Evolutionary conservation across 2,797 vertebrate species (phyloP), one percentile per base, ranked within the genome.

Genomic region (Brachyalestes nurse): DNA sequence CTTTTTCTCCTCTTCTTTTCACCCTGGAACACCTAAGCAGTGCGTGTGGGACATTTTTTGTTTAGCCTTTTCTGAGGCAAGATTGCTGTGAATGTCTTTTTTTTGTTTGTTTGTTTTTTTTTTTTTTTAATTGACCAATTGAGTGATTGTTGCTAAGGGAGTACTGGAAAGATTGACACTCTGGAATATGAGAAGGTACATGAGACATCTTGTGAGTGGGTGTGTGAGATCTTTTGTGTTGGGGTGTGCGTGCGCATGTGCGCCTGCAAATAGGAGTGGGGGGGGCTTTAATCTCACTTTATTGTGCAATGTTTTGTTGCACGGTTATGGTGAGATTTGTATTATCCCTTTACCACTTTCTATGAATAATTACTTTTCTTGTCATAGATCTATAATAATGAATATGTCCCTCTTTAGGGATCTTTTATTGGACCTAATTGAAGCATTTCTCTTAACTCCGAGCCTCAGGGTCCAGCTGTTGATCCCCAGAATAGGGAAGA

Each of bases 1-100:
- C 91, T 93, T 91, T 88, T 92, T 85, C 89, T 92, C 69, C 86
- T 93, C 89, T 89, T 92, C 90, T 92, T 92, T 92, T 90, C 90
- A 90, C 91, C 90, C 91, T 93, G 92, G 92, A 79, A 72, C 72
- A 78, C 80, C 93, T 92, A 81, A 38, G 72, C 77, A 80, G 64
- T 47, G 78, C 62, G 73, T 82, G 66, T 70, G 67, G 62, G 62
- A 65, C 62, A 6, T 40, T 16, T 62, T 64, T 55, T 38, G 57
- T 71, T 75, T 71, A 55, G 62, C 62, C 76, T 79, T 19, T 51
- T 55, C 55, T 60, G 42, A 72, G 47, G 75, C 13, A 17, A 76
- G 65, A 61, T 58, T 72, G 73, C 78, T 75, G 75, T 70, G 71
- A 77, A 77, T 66, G 21, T 64, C 47, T 65, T 0, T 45, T 10